Conservation (phyloP, 2,888 invertebrate species). For the Pterostichus niger region DNA sequence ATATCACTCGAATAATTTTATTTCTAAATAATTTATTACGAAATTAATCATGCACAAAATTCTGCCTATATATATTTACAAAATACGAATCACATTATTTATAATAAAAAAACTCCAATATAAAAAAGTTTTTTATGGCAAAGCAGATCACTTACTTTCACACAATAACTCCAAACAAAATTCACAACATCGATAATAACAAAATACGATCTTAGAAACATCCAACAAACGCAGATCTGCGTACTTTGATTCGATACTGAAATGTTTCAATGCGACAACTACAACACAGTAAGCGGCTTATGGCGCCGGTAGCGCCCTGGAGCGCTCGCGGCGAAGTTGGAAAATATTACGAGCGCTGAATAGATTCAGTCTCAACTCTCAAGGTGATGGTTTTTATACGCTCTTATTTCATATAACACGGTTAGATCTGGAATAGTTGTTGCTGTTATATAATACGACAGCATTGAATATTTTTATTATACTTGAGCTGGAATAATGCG, state of each 20-base stretch:
- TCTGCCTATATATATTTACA: background rate
- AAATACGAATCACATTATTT: background rate
- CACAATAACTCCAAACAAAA: conserved; percentile 38
- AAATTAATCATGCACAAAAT: conserved; percentile 19
- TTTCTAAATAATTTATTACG: background rate
- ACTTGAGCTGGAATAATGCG: too few species aligned
- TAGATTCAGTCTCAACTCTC: conserved; percentile 12
- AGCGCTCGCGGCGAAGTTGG: conserved; percentile 16
- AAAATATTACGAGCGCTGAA: conserved; percentile 30
- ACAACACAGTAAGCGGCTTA: conserved; percentile 50
- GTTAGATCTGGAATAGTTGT: background rate
- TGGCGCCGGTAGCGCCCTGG: conserved; percentile 26
- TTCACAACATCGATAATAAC: conserved; percentile 42
- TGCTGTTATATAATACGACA: conserved; percentile 21
- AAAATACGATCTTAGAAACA: conserved; percentile 40
- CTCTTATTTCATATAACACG: conserved; percentile 32
- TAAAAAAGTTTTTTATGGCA: background rate
- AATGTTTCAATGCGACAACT: conserved; percentile 47
- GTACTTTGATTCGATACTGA: conserved; percentile 10
- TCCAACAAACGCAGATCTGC: conserved; percentile 34
- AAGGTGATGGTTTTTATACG: conserved; percentile 31
- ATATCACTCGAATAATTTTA: too few species aligned
- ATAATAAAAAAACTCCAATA: background rate
- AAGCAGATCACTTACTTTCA: conserved; percentile 27
- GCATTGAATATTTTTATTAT: conserved; percentile 12